A percentile compares a stretch with the other conserved stretches of the same genome.
Conservation (phyloP, 2,888 invertebrate species). For the Mycalesis mineus region DNA sequence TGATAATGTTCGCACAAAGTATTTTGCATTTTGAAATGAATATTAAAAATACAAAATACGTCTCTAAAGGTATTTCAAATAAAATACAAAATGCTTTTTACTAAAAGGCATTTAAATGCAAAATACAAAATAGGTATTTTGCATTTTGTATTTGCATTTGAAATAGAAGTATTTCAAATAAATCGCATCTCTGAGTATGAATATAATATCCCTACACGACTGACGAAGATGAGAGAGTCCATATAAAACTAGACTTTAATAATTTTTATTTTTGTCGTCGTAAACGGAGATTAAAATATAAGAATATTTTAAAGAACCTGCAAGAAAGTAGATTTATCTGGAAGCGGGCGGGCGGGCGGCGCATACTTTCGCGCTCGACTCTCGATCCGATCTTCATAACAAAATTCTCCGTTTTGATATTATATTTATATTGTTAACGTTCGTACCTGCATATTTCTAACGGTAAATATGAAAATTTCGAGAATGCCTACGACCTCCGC, state of each 20-base stretch:
- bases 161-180: no score
- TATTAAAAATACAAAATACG: no score
- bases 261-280: not conserved
- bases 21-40: no score
- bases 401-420: conserved; percentile 79
- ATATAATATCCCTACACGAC: no score
- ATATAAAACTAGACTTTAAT: not conserved
- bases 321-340: conserved; percentile 44
- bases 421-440: conserved; percentile 78
- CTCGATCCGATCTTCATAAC: conserved; percentile 77
- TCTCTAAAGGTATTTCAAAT: no score
- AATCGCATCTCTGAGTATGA: no score
- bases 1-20: no score
- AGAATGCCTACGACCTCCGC: conserved; percentile 68
- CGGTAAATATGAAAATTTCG: conserved; percentile 79
- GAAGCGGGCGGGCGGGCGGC: conserved; percentile 41
- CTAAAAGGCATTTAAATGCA: no score
- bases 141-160: no score
- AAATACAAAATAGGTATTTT: no score
- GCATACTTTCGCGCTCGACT: conserved; percentile 69
- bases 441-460: conserved; percentile 78
- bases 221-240: no score
- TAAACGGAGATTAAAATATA: conserved; percentile 21
- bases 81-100: no score
- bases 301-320: conserved; percentile 19